Evolutionary conservation across 2,888 invertebrate species (phyloP), one percentile per base, ranked within the genome.

Genomic region (Limnephilus rhombicus): DNA sequence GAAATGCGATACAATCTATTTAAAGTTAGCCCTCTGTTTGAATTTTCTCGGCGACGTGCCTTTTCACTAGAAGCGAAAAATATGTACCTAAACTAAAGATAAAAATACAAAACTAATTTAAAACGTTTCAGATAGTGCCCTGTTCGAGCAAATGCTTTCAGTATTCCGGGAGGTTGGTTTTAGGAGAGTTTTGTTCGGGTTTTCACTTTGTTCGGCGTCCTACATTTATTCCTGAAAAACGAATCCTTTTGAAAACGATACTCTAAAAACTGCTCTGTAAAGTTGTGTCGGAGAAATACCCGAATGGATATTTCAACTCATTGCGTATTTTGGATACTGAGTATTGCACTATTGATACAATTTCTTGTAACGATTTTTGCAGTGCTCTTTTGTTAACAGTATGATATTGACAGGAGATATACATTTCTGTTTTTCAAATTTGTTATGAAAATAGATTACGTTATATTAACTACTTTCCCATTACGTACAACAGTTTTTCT

Each of bases 201-300:
- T 83, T 83, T 83, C 37, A 37, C 37, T 83, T 37, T 24, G 37
- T 24, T n/a, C 34, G 18, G 15, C 82, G 29, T 31, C 15, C 83
- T 13, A n/a, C 34, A 83, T 83, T 24, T n/a, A 83, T 83, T 37
- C 41, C 83, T 37, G 31, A 83, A 83, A 83, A 83, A 68, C 68
- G 24, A 24, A 68, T n/a, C 24, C 68, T 24, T 68, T 24, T 68
- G 68, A 68, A 68, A 68, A 68, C 68, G 7, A 68, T 9, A 9
- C 68, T 68, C 24, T 68, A 9, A 24, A 68, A 24, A 24, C 7
- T 24, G 13, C 24, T 18, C 53, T 24, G 5, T 7, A 68, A 68
- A 18, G 53, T 68, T 68, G 1, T n/a, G n/a, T 24, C 18, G 24
- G 24, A 68, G 24, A 68, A 68, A 68, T 24, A 68, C 24, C 24